Base-by-base conservation (phyloP, 2,797 vertebrate species). In the Chiroxiphia lanceolata region DNA sequence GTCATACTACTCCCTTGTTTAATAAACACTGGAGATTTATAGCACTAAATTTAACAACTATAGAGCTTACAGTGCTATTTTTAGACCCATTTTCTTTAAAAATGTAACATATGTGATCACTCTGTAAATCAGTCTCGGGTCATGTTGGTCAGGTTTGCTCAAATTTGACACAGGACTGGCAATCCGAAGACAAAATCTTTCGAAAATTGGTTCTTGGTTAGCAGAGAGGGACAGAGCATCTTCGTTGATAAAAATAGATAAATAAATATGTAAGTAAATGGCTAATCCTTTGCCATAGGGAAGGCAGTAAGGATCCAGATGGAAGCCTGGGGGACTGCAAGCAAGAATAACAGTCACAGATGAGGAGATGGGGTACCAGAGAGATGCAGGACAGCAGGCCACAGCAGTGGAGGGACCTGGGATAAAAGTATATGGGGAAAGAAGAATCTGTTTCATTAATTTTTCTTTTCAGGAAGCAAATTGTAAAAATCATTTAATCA, bases 401-500 rank as follows among this genome's bases (percentile, higher is more conserved):
- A 61, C 31, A 59, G 36, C 34, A 57, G 34, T 36, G 38, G 38
- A 71, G 33, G 15, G 21, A 48, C 23, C 9, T 15, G 27, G 44
- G 34, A 36, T 19, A 45, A 77, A 87, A 85, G 17, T 6, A 68
- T 2, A 10, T 10, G 27, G 5, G 29, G 11, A 11, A 7, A 33
- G 48, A 53, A 54, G 8, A 63, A 90, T 25, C 17, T 38, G 4
- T 60, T 90, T 83, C 34, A 44, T 75, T 78, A 68, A 53, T 93
- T 50, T 26, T 75, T 47, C 16, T 59, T 7, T 75, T 88, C 38
- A 63, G 54, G 50, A 59, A 90, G 15, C 8, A 86, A 93, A 76
- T 13, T 26, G 16, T 54, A 81, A 90, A 91, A 82, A 68, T 51
- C 11, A 75, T 59, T 94, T 88, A 74, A 81, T 59, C 34, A 54